phyloP scores from a whole-genome alignment of 2,888 invertebrate species.

The Tenthredo scrophulariae region DNA sequence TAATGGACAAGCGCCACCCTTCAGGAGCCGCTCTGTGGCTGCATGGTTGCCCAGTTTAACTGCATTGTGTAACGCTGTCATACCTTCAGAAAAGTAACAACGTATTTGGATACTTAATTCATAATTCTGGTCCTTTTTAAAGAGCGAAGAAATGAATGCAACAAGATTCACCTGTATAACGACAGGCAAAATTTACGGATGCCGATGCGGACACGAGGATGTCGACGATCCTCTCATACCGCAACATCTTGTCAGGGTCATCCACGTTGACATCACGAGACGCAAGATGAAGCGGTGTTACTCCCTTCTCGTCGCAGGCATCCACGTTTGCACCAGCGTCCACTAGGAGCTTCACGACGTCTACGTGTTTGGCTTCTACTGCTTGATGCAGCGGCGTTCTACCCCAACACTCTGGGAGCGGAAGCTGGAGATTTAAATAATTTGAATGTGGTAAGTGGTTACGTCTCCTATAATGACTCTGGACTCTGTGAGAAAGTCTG shows the following conservation, averaged over 20 bases:
- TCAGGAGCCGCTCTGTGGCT: slow-evolving; percentile 72
- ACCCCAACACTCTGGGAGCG: slow-evolving; percentile 73
- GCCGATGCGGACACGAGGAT: slow-evolving; percentile 69
- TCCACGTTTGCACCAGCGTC: slow-evolving; percentile 60
- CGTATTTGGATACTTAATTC: not conserved
- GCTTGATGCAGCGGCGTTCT: slow-evolving; percentile 76
- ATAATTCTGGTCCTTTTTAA: too few relatives aligned
- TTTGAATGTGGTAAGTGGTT: not conserved
- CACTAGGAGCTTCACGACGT: slow-evolving; percentile 68
- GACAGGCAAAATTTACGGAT: slow-evolving; percentile 60
- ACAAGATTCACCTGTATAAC: slow-evolving; percentile 62
- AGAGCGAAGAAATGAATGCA: not conserved
- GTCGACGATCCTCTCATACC: slow-evolving; percentile 73
- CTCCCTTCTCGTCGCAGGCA: slow-evolving; percentile 73
- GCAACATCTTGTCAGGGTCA: slow-evolving; percentile 58
- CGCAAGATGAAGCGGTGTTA: slow-evolving; percentile 76
- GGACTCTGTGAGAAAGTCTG: not conserved
- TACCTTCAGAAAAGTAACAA: slow-evolving; percentile 60
- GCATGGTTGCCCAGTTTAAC: slow-evolving; percentile 70
- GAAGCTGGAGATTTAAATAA: slow-evolving; percentile 63
- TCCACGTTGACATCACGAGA: slow-evolving; percentile 68
- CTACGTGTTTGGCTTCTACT: slow-evolving; percentile 70
- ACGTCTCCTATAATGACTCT: not conserved
- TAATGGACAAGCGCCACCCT: slow-evolving; percentile 72
- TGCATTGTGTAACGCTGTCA: slow-evolving; percentile 75